Evolutionary conservation across 2,888 invertebrate genomes (phyloP), one percentile per base, ranked within the genome.

Genomic region (Gandaritis pyraliata): DNA sequence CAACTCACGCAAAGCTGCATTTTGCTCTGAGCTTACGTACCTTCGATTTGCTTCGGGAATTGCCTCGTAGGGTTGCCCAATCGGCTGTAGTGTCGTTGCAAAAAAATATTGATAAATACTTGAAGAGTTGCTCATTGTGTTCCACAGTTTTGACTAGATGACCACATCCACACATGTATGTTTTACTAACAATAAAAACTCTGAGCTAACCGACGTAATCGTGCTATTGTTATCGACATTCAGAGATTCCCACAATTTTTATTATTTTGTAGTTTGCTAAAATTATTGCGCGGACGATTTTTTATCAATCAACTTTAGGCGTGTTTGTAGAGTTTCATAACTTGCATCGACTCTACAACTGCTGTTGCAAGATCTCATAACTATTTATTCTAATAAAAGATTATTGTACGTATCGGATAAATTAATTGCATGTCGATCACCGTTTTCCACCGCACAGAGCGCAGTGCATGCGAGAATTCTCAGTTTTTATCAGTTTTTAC

Each of bases 171-270:
- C 49, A 65, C 39, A 58, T 57, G 56, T 54, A 62, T 54, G 61
- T 58, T 58, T 66, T 61, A 68, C 61, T 30, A 65, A 64, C 46
- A 58, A 56, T 50, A 68, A 43, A 70, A 68, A 68, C 66, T 64
- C 70, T 56, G 69, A 69, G 56, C 61, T 67, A 62, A 64, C 53
- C 54, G 67, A 80, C 72, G 77, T 80, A 84, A 83, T 74, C 64
- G 60, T 68, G 65, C 76, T 67, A 84, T 85, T 85, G 83, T 85
- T 80, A 71, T 72, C 68, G 65, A 64, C 64, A 64, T 70, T 74
- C 68, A 54, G 66, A 64, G 45, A 66, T 82, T 86, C 85, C 68
- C 84, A 85, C 76, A 72, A 77, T 82, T 78, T 80, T 74, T 56
- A 77, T 76, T 75, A 78, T 75, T 70, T 66, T 64, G 62, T 64